Conservation (phyloP, 2,888 invertebrate species). For the Orthosia gracilis region DNA sequence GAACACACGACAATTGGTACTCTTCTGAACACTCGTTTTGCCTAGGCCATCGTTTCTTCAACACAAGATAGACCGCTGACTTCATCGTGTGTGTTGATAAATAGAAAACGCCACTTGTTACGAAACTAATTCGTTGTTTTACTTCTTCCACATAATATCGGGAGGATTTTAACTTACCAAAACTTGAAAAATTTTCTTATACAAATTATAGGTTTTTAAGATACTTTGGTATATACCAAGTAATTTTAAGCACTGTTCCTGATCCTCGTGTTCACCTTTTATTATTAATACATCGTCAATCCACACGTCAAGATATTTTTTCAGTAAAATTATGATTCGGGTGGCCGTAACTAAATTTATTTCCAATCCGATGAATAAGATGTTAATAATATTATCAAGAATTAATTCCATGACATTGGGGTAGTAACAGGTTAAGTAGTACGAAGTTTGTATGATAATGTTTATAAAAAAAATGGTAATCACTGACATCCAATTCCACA, state of each 20-base stretch:
- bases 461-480: not conserved
- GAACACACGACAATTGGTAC: no score
- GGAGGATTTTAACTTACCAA: slow-evolving; percentile 20
- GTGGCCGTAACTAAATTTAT: slow-evolving; percentile 26
- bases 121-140: not conserved
- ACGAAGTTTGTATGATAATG: not conserved
- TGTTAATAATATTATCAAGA: not conserved
- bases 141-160: not conserved
- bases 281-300: not conserved
- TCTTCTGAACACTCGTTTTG: no score
- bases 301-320: slow-evolving; percentile 23
- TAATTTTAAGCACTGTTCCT: not conserved
- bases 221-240: slow-evolving; percentile 25
- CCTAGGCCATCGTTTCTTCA: not conserved
- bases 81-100: not conserved
- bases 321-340: slow-evolving; percentile 27
- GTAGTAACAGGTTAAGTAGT: not conserved
- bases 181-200: slow-evolving; percentile 14
- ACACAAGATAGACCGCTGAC: no score
- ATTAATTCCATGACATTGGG: not conserved
- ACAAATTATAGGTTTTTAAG: slow-evolving; percentile 21
- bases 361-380: slow-evolving; percentile 10
- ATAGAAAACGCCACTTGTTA: not conserved
- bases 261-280: not conserved
- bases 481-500: slow-evolving; percentile 39